Base-by-base conservation (phyloP, 2,113 vertebrate species). In the Mus pahari region DNA sequence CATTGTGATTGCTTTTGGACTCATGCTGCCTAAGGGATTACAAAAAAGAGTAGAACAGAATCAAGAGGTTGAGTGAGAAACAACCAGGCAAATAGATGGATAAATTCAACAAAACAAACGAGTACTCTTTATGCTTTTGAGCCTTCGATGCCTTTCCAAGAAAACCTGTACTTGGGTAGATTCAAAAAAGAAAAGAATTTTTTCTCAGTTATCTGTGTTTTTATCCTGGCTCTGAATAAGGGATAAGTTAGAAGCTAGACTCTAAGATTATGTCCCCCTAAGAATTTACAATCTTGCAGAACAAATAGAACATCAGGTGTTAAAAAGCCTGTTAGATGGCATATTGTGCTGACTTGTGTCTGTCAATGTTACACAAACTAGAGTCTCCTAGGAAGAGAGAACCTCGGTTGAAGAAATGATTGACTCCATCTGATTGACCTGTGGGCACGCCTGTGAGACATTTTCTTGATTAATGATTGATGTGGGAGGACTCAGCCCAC, bases 51-150 rank as follows among this genome's bases (percentile, higher is more conserved):
- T 20, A 22, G 20, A 60, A 22, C 4, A 66, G 53, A 89, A 62
- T 2, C 39, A 26, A 86, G 36, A 74, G 19, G 17, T 87, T 75
- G 79, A 82, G 36, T 64, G 26, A 20, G 22, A 60, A 81, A 92
- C 19, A 82, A n/a, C 33, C 31, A 83, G 16, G 17, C 50, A 81
- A 26, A 89, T 12, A 82, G 36, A 42, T 81, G 20, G 16, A 16
- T 39, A 74, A 93, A 73, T 75, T 68, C 64, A 93, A 87, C 45
- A 75, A 90, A 68, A 96, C 75, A 24, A 31, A 33, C 13, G n/a
- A 33, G 12, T 50, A 14, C 10, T 82, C 82, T 86, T 91, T n/a
- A 48, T 24, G 33, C 42, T 19, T 88, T 68, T 94, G n/a, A 83
- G 12, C 12, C 17, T 42, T 89, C n/a, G 28, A 64, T 6, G 45